A percentile compares a stretch with the other conserved stretches of the same genome.
Conservation (phyloP, 2,113 vertebrate species). For the Oncorhynchus mykiss region DNA sequence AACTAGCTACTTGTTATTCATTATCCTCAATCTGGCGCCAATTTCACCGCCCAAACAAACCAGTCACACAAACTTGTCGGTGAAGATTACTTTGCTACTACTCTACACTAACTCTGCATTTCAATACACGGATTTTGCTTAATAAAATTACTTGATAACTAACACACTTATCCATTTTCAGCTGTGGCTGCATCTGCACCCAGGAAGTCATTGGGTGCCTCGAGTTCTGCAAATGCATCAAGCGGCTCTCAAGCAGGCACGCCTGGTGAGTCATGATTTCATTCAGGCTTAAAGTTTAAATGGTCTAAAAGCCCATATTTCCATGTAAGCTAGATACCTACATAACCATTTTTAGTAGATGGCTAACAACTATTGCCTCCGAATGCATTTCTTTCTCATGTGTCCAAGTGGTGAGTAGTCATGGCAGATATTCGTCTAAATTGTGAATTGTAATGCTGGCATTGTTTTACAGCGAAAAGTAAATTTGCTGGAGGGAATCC, state of each 20-base stretch:
- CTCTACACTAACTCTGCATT: too few relatives aligned
- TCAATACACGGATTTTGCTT: not conserved
- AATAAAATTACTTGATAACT: not conserved
- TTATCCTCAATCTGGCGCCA: constrained; percentile 61
- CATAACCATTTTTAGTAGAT: too few relatives aligned
- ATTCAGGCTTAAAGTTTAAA: not conserved
- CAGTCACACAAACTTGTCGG: not conserved
- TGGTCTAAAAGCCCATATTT: too few relatives aligned
- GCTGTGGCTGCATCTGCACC: constrained; percentile 85
- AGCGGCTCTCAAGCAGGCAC: constrained; percentile 55
- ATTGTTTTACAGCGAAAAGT: constrained; percentile 67
- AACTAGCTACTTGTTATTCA: not conserved
- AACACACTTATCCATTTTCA: constrained; percentile 44
- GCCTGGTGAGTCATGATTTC: constrained; percentile 69
- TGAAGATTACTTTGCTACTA: too few relatives aligned
- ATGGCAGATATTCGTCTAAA: too few relatives aligned
- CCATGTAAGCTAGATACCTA: too few relatives aligned
- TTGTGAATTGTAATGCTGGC: not conserved
- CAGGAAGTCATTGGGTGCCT: constrained; percentile 80
- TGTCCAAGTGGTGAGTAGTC: too few relatives aligned
- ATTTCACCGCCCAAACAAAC: constrained; percentile 24
- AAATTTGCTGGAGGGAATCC: constrained; percentile 83
- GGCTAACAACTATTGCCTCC: too few relatives aligned
- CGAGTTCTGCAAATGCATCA: constrained; percentile 59
- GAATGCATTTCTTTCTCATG: too few relatives aligned